Evolutionary conservation across 2,888 invertebrate genomes (phyloP).

Genomic region (Sturmia bella): DNA sequence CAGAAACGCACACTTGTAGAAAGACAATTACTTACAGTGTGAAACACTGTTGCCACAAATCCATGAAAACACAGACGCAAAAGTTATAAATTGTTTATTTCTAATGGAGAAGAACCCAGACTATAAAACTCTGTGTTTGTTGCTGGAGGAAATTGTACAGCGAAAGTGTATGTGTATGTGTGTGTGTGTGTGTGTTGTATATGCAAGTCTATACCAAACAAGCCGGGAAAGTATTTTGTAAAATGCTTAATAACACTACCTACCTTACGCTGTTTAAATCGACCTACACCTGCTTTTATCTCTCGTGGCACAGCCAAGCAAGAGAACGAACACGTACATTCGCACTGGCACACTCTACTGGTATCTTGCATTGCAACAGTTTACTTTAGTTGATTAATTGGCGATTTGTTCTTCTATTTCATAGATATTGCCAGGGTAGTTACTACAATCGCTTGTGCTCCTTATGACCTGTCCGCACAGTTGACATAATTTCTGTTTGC

Average conservation of each 20-base stretch:
- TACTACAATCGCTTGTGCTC: neutral
- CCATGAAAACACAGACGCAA: conserved; percentile 24
- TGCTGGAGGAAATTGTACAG: no score
- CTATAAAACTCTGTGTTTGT: conserved; percentile 29
- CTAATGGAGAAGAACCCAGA: conserved; percentile 13
- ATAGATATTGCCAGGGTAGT: conserved; percentile 20
- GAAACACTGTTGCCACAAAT: conserved; percentile 16
- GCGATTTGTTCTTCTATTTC: conserved; percentile 65
- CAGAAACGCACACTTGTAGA: neutral
- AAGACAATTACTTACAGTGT: conserved; percentile 25
- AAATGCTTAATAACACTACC: conserved; percentile 14
- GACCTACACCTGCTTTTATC: neutral
- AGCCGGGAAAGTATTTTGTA: conserved; percentile 42
- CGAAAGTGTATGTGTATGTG: neutral
- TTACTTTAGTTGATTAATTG: conserved; percentile 71
- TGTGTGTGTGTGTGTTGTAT: conserved; percentile 19
- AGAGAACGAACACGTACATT: neutral
- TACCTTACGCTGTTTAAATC: neutral
- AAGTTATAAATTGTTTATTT: conserved; percentile 45
- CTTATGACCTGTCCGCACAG: neutral
- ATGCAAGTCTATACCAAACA: conserved; percentile 41
- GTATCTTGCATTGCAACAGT: conserved; percentile 46
- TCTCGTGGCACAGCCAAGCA: neutral
- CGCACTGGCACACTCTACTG: neutral
- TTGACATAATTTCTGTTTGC: conserved; percentile 11